Conservation (phyloP, 2,113 vertebrate genomes). For the Brachypodius melanocephalos region DNA sequence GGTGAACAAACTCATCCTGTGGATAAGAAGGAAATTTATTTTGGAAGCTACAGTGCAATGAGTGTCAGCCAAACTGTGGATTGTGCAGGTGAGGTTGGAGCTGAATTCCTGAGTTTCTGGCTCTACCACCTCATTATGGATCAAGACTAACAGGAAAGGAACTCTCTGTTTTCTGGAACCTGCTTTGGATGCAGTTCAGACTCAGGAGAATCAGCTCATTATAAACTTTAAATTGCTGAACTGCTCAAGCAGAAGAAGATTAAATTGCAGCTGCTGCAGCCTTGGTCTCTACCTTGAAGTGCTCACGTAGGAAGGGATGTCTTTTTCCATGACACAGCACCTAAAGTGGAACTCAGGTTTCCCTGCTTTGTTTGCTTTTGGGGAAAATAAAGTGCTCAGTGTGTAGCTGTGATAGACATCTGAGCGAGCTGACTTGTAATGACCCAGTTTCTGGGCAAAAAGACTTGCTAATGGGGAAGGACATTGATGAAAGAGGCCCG, state of each 20-base stretch:
- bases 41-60: not conserved
- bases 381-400: not conserved
- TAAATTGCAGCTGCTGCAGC: not conserved
- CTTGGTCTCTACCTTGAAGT: not conserved
- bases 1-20: not conserved
- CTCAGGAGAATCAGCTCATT: not conserved
- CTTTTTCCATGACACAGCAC: not conserved
- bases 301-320: not conserved
- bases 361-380: not conserved
- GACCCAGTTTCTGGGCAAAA: constrained; percentile 22
- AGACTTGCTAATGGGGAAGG: not conserved
- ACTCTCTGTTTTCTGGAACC: not conserved
- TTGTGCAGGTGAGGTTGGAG: not conserved
- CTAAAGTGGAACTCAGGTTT: not conserved
- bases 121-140: not conserved
- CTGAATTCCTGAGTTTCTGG: not conserved
- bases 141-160: not conserved
- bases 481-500: not conserved
- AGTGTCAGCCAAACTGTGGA: not conserved
- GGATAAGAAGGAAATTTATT: not conserved
- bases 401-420: not conserved
- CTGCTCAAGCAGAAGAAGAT: not conserved
- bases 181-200: constrained; percentile 23
- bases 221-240: not conserved
- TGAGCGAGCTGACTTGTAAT: not conserved